A percentile compares a stretch with the other conserved stretches of the same genome.
Evolutionary conservation across 2,888 invertebrate genomes (phyloP).

Genomic region (Macaria notata): DNA sequence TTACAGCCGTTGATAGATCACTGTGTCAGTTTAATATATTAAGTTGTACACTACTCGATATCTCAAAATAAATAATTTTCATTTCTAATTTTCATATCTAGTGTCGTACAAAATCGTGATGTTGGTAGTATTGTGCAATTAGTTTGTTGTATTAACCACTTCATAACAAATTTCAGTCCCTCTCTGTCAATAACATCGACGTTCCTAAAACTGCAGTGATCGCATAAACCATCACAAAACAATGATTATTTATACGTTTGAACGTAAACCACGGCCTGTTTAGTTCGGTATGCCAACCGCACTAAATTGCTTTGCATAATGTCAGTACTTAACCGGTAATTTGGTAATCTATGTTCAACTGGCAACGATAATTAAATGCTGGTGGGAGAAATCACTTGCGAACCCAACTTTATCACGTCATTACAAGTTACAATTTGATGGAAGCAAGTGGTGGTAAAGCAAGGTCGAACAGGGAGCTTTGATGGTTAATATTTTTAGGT

Average conservation of each 20-base stretch:
- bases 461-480: not conserved
- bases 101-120: too few relatives aligned
- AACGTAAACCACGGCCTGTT: conserved; percentile 17
- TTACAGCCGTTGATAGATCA: too few relatives aligned
- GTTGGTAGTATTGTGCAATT: too few relatives aligned
- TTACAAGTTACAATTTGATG: conserved; percentile 15
- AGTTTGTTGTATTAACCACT: too few relatives aligned
- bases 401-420: conserved; percentile 32
- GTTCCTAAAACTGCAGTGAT: conserved; percentile 29
- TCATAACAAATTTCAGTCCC: too few relatives aligned
- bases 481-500: too few relatives aligned
- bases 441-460: conserved; percentile 15
- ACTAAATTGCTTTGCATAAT: conserved; percentile 29
- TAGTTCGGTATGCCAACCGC: conserved; percentile 21
- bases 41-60: too few relatives aligned
- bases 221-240: conserved; percentile 25
- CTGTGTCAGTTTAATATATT: too few relatives aligned
- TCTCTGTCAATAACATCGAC: conserved; percentile 1
- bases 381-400: conserved; percentile 30
- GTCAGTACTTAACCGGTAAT: conserved; percentile 29
- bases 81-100: too few relatives aligned
- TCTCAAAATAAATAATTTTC: too few relatives aligned
- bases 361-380: conserved; percentile 30
- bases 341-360: conserved; percentile 30
- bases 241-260: conserved; percentile 21